A percentile compares a stretch with the other conserved stretches of the same genome.
These are phyloP conservation scores for Lordiphosa andalusiaca DNA, from an alignment of 2,888 invertebrate species.

Conservation along the genomic window DNA sequence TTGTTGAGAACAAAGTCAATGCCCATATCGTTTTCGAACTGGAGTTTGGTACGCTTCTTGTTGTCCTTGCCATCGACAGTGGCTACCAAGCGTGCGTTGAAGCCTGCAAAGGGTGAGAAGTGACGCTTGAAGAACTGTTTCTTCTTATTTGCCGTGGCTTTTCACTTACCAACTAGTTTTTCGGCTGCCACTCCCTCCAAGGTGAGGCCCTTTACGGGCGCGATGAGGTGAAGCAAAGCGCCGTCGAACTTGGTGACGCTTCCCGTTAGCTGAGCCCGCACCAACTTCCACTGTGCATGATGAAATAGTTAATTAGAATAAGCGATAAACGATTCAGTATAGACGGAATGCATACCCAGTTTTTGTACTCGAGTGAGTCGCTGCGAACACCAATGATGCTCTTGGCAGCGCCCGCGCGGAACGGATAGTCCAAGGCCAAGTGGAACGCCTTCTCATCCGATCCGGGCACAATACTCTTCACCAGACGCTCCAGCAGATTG, in stretches of 20 bases:
- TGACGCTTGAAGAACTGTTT: neutral
- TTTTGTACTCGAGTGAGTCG: conserved; percentile 82
- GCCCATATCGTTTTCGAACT: conserved; percentile 84
- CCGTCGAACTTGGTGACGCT: conserved; percentile 82
- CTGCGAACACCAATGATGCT: conserved; percentile 86
- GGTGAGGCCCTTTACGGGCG: conserved; percentile 82
- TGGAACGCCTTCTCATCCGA: conserved; percentile 84
- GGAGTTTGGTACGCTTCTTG: conserved; percentile 83
- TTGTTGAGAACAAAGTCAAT: conserved; percentile 83
- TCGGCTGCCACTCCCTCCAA: conserved; percentile 80
- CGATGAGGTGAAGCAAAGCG: conserved; percentile 84
- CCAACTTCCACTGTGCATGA: conserved; percentile 62
- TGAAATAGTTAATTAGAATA: neutral
- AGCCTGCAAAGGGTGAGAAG: conserved; percentile 78
- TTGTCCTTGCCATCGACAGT: conserved; percentile 84
- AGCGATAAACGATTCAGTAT: too few relatives aligned
- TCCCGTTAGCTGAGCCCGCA: conserved; percentile 65
- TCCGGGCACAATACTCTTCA: conserved; percentile 62
- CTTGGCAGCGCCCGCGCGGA: conserved; percentile 88
- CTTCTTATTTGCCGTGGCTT: neutral
- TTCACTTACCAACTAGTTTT: conserved; percentile 77
- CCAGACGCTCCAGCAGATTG: conserved; percentile 61
- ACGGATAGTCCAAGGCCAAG: conserved; percentile 85
- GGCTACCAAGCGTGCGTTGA: conserved; percentile 84
- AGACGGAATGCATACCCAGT: conserved; percentile 59